These are phyloP conservation scores for Andrena cerasifolii DNA, from an alignment of 1,140 invertebrate genomes.

Conservation along the genomic window DNA sequence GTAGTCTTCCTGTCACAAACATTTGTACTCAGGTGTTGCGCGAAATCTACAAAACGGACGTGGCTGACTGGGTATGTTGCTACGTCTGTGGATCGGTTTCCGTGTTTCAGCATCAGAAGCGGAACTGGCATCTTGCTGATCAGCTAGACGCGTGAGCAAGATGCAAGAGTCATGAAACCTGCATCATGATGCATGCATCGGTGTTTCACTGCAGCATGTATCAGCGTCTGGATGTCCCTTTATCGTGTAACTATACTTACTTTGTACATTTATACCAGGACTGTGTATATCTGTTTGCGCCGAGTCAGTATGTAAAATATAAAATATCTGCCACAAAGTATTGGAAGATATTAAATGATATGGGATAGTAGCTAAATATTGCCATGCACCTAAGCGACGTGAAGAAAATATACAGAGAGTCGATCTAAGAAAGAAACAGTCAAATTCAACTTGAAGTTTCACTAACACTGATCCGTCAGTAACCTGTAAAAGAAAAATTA, in stretches of 20 bases:
- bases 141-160: too few relatives aligned
- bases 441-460: constrained; percentile 88
- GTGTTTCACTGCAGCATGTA: too few relatives aligned
- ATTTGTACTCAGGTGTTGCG: too few relatives aligned
- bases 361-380: constrained; percentile 91
- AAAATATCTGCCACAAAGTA: constrained; percentile 89
- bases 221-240: too few relatives aligned
- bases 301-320: constrained; percentile 83
- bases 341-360: constrained; percentile 86
- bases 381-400: constrained; percentile 90
- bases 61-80: too few relatives aligned
- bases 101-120: too few relatives aligned
- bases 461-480: constrained; percentile 82
- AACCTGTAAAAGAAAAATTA: constrained; percentile 55
- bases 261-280: constrained; percentile 10
- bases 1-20: too few relatives aligned
- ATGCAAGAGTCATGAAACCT: too few relatives aligned
- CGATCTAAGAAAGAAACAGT: constrained; percentile 88
- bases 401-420: constrained; percentile 88
- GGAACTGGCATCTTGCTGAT: too few relatives aligned
- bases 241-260: constrained; percentile 33
- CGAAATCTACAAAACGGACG: too few relatives aligned
- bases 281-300: constrained; percentile 54
- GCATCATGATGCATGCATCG: too few relatives aligned
- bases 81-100: too few relatives aligned